Evolutionary conservation across 2,113 vertebrate species (phyloP).

Genomic region (Ploceus nigricollis): DNA sequence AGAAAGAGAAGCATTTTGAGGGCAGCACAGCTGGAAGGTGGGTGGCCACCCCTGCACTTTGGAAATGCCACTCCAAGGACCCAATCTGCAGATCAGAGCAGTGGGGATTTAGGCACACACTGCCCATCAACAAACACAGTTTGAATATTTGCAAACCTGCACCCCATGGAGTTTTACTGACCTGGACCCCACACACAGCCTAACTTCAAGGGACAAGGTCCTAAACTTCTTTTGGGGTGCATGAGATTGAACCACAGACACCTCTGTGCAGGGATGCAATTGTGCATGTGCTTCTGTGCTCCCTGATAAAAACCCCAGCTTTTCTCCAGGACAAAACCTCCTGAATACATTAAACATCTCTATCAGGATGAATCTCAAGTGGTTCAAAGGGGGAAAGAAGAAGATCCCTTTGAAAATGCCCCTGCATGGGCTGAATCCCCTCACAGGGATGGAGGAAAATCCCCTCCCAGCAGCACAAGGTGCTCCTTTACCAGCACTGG

Average conservation of each 20-base stretch:
- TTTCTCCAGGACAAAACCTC: neutral
- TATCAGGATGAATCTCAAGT: neutral
- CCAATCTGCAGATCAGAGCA: neutral
- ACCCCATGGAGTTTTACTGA: neutral
- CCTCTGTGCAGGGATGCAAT: accelerated
- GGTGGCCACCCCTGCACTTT: too few species aligned
- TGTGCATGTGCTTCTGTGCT: neutral
- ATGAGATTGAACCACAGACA: neutral
- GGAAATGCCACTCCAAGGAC: neutral
- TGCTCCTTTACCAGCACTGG: neutral
- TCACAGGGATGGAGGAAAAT: neutral
- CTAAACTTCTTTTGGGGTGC: neutral
- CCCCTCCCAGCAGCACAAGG: neutral
- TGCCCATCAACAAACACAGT: neutral
- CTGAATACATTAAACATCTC: neutral
- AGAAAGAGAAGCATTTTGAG: neutral
- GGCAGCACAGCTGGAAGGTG: neutral
- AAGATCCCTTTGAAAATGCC: neutral
- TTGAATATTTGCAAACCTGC: neutral
- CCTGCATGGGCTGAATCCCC: neutral
- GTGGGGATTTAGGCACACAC: neutral
- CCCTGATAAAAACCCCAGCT: neutral
- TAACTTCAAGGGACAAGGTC: neutral
- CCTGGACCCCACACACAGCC: accelerated
- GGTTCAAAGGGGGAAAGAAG: accelerated